phyloP scores from a whole-genome alignment of 2,797 vertebrate species.

The Labroides dimidiatus region DNA sequence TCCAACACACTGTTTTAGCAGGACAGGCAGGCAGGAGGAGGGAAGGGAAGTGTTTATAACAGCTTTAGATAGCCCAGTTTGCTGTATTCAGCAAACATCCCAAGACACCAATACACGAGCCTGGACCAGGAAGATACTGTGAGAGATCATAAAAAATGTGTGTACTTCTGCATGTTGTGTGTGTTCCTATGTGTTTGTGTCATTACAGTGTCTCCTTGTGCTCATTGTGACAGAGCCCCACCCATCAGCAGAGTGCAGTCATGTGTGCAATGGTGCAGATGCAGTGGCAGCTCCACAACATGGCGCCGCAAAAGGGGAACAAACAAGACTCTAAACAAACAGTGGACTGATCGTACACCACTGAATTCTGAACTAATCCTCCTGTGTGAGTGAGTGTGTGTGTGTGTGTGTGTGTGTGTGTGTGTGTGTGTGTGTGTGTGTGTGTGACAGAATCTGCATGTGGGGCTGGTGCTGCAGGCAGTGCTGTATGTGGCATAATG shows the following conservation, averaged over 20 bases:
- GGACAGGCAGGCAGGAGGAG: slow-evolving; percentile 38
- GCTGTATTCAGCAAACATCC: slow-evolving; percentile 54
- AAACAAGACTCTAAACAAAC: slow-evolving; percentile 44
- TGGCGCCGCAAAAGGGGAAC: slow-evolving; percentile 48
- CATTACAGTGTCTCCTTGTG: slow-evolving; percentile 46
- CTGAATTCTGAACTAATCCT: slow-evolving; percentile 51
- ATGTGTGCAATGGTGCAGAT: slow-evolving; percentile 57
- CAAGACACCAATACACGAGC: slow-evolving; percentile 45
- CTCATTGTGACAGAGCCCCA: slow-evolving; percentile 67
- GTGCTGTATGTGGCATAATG: slow-evolving; percentile 58
- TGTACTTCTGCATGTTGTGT: slow-evolving; percentile 17
- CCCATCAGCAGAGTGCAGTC: slow-evolving; percentile 68
- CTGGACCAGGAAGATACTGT: slow-evolving; percentile 52
- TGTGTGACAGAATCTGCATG: slow-evolving; percentile 38
- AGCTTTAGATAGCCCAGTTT: slow-evolving; percentile 57
- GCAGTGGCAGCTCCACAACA: slow-evolving; percentile 50
- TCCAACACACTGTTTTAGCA: slow-evolving; percentile 29
- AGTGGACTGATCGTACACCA: slow-evolving; percentile 8
- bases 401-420: slow-evolving; percentile 6
- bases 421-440: slow-evolving; percentile 4
- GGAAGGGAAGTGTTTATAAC: slow-evolving; percentile 40
- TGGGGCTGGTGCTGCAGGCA: slow-evolving; percentile 44
- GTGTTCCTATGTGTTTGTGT: slow-evolving; percentile 15
- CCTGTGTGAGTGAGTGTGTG: slow-evolving; percentile 10
- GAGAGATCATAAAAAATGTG: slow-evolving; percentile 40